These are phyloP conservation scores for Galeopterus variegatus DNA, from an alignment of 2,113 vertebrate species.

Conservation along the genomic window DNA sequence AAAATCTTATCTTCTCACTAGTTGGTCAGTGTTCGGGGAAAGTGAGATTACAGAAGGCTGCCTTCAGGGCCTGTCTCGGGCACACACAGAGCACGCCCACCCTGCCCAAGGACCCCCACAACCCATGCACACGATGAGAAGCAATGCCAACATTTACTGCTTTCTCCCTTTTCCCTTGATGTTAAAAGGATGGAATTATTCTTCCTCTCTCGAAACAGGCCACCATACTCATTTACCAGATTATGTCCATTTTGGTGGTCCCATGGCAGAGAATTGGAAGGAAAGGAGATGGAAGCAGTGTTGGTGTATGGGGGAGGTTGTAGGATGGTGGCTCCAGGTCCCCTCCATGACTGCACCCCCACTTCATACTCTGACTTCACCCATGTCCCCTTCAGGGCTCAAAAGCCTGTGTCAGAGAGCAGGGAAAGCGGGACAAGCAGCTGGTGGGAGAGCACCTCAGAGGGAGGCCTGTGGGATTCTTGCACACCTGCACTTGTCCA, in stretches of 20 bases:
- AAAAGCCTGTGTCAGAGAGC: not conserved
- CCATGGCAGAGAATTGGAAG: accelerated
- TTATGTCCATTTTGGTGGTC: not conserved
- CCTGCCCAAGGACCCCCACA: conserved; percentile 37
- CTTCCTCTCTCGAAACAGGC: not conserved
- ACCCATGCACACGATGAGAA: not conserved
- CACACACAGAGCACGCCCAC: conserved; percentile 24
- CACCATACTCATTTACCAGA: not conserved
- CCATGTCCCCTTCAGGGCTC: too few relatives aligned
- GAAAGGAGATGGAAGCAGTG: not conserved
- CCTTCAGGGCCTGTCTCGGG: conserved; percentile 68
- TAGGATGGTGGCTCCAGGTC: not conserved
- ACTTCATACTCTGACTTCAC: too few relatives aligned
- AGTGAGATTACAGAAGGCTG: conserved; percentile 65
- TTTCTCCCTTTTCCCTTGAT: not conserved
- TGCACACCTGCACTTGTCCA: not conserved
- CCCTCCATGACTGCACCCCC: accelerated
- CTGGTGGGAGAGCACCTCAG: too few relatives aligned
- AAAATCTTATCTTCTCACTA: conserved; percentile 80
- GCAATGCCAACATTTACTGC: not conserved
- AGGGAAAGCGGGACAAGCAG: not conserved
- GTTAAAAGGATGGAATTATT: not conserved
- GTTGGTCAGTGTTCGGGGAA: conserved; percentile 62
- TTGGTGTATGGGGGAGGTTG: not conserved
- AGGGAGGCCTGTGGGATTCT: accelerated